Base-by-base conservation (phyloP, 1,140 invertebrate genomes). In the Eupeodes corollae region DNA sequence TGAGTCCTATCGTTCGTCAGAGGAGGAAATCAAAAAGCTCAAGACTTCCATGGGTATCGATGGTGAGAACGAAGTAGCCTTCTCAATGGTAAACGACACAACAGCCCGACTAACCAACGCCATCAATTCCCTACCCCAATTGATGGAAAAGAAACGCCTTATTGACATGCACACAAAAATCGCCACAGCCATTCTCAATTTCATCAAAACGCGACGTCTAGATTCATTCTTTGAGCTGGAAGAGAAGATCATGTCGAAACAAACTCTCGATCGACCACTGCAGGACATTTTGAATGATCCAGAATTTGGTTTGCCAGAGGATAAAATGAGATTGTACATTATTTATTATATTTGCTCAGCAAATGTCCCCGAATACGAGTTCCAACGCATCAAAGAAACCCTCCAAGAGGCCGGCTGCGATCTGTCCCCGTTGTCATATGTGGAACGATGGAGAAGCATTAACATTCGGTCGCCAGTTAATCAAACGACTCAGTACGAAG, bases 101-200 rank as follows among this genome's bases (percentile, higher is more conserved):
- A 99, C 95, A 1, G 88, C 91, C 10, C 83, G 87, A 54, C 75
- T 99, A 13, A 97, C 92, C 6, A 91, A 80, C 52, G 94, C 96
- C 39, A 90, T 98, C 2, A 93, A 91, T 68, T 94, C 90, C 6
- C 73, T 99, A 52, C 96, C 96, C 13, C 91, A 98, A 67, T 73
- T 99, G 5, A 76, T 99, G 58, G 94, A 99, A 71, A 95, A 91
- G 73, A 99, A 99, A 68, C 74, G 91, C 41, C 75, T 98, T 8
- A 95, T 99, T 56, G 95, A 99, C 67, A 93, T 97, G 84, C 97
- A 99, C 67, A 99, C 92, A 11, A 96, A 91, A 50, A 86, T 99
- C 55, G 96, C 96, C 9, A 98, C 94, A 75, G 83, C 85, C 14
- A 85, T 97, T 51, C 72, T 97, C 21, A 91, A 95, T 68, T 82